phyloP scores from a whole-genome alignment of 2,888 invertebrate genomes.

The Cynaeus angustus region DNA sequence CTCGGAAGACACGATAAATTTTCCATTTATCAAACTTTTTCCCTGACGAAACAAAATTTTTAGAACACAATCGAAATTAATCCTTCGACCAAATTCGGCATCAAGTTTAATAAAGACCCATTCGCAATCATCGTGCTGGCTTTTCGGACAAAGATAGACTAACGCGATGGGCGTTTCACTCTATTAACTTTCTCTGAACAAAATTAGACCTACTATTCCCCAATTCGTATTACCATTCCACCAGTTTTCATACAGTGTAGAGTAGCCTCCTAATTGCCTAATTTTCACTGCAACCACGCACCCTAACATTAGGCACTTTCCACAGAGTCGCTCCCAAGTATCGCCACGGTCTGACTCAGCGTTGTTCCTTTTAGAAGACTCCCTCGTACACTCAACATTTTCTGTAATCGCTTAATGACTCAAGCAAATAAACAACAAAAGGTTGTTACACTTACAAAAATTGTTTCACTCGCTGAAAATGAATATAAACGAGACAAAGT shows the following conservation, averaged over 20 bases:
- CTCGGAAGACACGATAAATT: too few relatives aligned
- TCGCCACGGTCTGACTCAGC: conserved; percentile 19
- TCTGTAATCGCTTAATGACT: conserved; percentile 40
- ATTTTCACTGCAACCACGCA: conserved; percentile 30
- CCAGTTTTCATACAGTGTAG: conserved; percentile 20
- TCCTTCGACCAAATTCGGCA: background rate
- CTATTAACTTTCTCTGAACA: conserved; percentile 15
- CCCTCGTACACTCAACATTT: conserved; percentile 14
- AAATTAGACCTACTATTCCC: conserved; percentile 27
- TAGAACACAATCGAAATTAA: too few relatives aligned
- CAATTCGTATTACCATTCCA: conserved; percentile 18
- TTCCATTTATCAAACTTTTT: too few relatives aligned
- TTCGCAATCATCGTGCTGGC: background rate
- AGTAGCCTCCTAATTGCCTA: conserved; percentile 36
- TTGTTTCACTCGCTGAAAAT: conserved; percentile 25
- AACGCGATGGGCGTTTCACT: conserved; percentile 19
- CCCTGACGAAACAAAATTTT: too few relatives aligned
- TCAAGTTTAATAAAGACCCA: background rate
- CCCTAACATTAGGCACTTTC: conserved; percentile 26
- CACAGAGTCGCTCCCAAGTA: conserved; percentile 3
- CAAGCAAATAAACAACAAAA: conserved; percentile 34
- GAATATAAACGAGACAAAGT: conserved; percentile 34
- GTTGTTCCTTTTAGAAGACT: conserved; percentile 34
- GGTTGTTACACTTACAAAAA: conserved; percentile 36
- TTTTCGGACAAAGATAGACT: background rate